Conservation (phyloP, 2,888 invertebrate species). For the Drosophila helvetica region DNA sequence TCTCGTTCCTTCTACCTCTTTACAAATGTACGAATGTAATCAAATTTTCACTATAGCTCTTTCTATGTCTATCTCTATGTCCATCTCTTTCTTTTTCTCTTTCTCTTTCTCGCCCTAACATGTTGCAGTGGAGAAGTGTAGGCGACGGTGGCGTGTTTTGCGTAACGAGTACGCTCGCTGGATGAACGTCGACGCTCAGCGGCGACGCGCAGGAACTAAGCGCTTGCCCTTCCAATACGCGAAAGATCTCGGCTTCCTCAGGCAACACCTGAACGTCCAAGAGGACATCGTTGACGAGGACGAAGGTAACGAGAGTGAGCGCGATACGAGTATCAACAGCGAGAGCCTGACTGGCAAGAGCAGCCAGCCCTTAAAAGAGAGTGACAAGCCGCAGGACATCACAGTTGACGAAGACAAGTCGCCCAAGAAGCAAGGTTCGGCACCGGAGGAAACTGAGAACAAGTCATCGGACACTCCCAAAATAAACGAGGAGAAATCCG, state of each 20-base stretch:
- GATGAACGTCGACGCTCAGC: slow-evolving; percentile 41
- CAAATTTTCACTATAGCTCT: too few species aligned
- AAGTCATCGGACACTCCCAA: not conserved
- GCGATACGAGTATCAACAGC: slow-evolving; percentile 9
- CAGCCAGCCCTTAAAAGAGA: slow-evolving; percentile 18
- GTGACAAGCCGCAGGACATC: not conserved
- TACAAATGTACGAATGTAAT: slow-evolving; percentile 10
- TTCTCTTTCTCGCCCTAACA: not conserved
- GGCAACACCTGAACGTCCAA: slow-evolving; percentile 55
- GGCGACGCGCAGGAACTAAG: slow-evolving; percentile 50
- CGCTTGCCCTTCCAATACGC: slow-evolving; percentile 59
- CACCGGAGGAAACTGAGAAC: not conserved
- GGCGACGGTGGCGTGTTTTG: slow-evolving; percentile 78
- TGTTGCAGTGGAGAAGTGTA: slow-evolving; percentile 73
- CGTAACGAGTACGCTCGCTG: slow-evolving; percentile 70
- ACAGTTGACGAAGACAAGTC: slow-evolving; percentile 1
- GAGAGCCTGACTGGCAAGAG: slow-evolving; percentile 11
- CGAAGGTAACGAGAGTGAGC: slow-evolving; percentile 32
- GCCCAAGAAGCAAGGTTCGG: not conserved
- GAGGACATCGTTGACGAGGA: slow-evolving; percentile 1
- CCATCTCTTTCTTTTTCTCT: too few species aligned
- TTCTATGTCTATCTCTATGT: slow-evolving; percentile 10
- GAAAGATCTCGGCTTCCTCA: slow-evolving; percentile 68
- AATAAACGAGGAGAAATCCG: slow-evolving; percentile 11
- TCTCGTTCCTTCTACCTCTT: not conserved